Base-by-base conservation (phyloP, 1,140 invertebrate species). In the Watersipora subatra region DNA sequence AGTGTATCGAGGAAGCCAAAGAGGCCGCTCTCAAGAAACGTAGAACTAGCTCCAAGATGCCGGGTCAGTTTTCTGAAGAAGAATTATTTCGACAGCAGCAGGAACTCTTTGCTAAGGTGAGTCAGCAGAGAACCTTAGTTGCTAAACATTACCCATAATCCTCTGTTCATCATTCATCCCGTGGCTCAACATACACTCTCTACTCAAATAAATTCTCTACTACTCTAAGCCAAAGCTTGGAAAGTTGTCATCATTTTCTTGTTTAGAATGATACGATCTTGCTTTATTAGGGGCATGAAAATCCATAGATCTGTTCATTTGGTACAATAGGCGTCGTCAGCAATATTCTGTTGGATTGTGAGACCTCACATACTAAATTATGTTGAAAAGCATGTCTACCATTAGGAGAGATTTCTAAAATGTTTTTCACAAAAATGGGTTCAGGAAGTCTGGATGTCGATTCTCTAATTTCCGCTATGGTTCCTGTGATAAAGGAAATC, bases 31-130 rank as follows among this genome's bases (percentile, higher is more conserved):
- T 92, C 0, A 97, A 97, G 78, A 85, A 92, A 69, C 84, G 93
- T 73, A 81, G 92, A 69, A 91, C 96, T 76, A 97, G 92, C 74
- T 95, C 93, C 7, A 83, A 92, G 65, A 82, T 98, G 29, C 93
- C 97, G 82, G 95, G 97, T 82, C 83, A 97, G 25, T 94, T 94
- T 28, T 94, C 94, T 19, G 94, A 98, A 82, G 94, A 97, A 78
- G 94, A 97, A 80, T 80, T 98, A 15, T 78, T 97, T n/a, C 83
- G 92, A 59, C 93, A 97, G 76, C 95, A 97, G 73, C 93, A 97
- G 80, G 93, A 95, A 83, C 81, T 98, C n/a, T 97, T 98, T 86
- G 93, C 92, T 1, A 93, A 91, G 82, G 89, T 85, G 12, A 46
- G 64, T 19, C n/a, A 7, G 57, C 27, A 22, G 17, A 20, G 24